Base-by-base conservation (phyloP, 2,888 invertebrate genomes). In the Holacanthella duospinosa region DNA sequence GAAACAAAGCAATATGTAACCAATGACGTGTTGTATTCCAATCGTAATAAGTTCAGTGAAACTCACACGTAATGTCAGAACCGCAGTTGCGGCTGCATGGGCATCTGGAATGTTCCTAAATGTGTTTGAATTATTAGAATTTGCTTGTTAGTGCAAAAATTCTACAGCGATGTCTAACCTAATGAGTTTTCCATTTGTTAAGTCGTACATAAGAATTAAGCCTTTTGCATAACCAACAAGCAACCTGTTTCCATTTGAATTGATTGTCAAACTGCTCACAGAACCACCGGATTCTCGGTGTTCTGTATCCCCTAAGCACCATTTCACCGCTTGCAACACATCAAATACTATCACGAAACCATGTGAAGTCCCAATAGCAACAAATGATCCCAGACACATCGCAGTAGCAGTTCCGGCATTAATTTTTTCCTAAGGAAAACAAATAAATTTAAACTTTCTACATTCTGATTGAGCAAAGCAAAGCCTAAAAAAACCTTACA, bases 321-420 rank as follows among this genome's bases (percentile, higher is more conserved):
- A 95, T 75, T 90, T 85, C 68, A 95, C 78, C 12, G 88, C 88
- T 78, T 95, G 94, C 53, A 89, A 85, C 59, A 83, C 81, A 80
- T 90, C 89, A 79, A 92, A 93, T 61, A 91, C 86, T 29, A 96
- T 80, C 61, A 93, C 83, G 71, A 92, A 85, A 0, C 96, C 95
- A 78, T 94, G 93, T 28, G 93, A 92, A 29, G 94, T 96, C 43
- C 96, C 96, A 29, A 95, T 84, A n/a, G 89, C 89, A 71, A 89
- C 86, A 9, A 87, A 85, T 61, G 86, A 85, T 4, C 77, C 75
- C 2, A 88, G 88, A 71, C 89, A 86, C 75, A 89, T 82, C 4
- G 91, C 87, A 64, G 93, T 93, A 12, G 93, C 89, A 68, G 87
- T 81, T 3, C 95, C 95, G 62, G 93, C 89, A 78, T 89, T 86